Evolutionary conservation across 2,888 invertebrate genomes (phyloP), one percentile per base, ranked within the genome.

Genomic region (Mythimna ferrago): DNA sequence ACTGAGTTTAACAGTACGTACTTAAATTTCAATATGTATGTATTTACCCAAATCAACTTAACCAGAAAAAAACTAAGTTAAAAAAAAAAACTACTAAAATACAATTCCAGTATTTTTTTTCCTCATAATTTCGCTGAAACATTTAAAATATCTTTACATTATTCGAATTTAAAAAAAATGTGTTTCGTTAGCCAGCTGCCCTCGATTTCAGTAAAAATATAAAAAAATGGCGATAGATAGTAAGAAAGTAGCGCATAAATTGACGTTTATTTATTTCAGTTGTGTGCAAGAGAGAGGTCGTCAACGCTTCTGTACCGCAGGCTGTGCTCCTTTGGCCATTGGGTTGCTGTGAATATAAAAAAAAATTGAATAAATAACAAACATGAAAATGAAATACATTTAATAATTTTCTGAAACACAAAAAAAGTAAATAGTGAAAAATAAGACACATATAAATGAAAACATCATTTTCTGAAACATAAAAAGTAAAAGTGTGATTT

Each of bases 251-350:
- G 54, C 21, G 41, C 4, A 10, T 41, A 41, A 51, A 48, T 26
- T 35, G 7, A 11, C 44, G 32, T 66, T 51, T 44, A 48, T 73
- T 63, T 44, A 35, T 61, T 69, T 81, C 75, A 94, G 91, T 68
- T 94, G 84, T 93, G 94, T 90, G 78, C 65, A 21, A 82, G 68
- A 7, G 94, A 93, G 58, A 95, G 80, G 44, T 96, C 96, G 73
- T 96, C 96, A 66, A 94, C 92, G 89, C 95, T 96, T 86, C 96
- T 90, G 89, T 96, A 96, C 48, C 96, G 89, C 90, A 95, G 91
- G 87, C 88, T 95, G 89, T 96, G 96, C 66, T 96, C 96, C 81
- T 94, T 91, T n/a, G 96, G 96, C 96, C 96, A 96, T 87, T 96
- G 96, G 35, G 96, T 96, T 71, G 96, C 96, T 96, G 92, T 32